Percentiles rank a stretch among this genome's conserved stretches.
These are phyloP conservation scores for Danaus melanippus DNA, from an alignment of 1,140 invertebrate species.

Conservation along the genomic window DNA sequence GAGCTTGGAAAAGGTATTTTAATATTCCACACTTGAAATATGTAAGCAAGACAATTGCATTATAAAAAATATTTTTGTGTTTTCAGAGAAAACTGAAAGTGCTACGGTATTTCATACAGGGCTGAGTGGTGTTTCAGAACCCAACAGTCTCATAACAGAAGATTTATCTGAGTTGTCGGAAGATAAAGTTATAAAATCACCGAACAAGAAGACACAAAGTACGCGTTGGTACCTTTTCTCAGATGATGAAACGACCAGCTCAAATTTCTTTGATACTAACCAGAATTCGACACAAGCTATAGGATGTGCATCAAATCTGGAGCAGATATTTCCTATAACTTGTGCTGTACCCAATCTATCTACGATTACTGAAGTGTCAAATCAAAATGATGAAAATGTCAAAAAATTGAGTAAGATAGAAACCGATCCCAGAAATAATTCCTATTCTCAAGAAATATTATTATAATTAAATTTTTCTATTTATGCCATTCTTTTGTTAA, in stretches of 20 bases:
- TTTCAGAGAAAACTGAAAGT: constrained; percentile 1
- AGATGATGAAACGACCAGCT: constrained; percentile 48
- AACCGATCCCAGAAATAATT: constrained; percentile 20
- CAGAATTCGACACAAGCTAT: constrained; percentile 7
- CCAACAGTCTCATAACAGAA: constrained; percentile 52
- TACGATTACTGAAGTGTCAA: constrained; percentile 54
- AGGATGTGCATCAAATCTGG: constrained; percentile 36
- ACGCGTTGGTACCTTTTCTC: constrained; percentile 52
- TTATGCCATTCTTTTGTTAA: background rate
- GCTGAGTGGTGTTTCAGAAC: constrained; percentile 17
- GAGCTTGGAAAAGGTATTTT: constrained; percentile 13
- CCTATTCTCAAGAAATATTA: constrained; percentile 12
- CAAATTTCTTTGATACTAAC: constrained; percentile 23
- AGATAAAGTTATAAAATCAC: constrained; percentile 16
- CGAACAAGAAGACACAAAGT: constrained; percentile 1
- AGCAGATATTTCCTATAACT: constrained; percentile 49
- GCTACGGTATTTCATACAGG: constrained; percentile 18
- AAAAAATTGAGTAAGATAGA: constrained; percentile 6
- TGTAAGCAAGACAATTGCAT: constrained; percentile 1
- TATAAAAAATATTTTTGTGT: constrained; percentile 5
- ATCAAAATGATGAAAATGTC: constrained; percentile 29
- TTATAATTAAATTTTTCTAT: no score
- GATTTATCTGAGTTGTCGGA: constrained; percentile 34
- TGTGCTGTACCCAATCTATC: constrained; percentile 55
- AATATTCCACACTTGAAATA: background rate